These are phyloP conservation scores for Hyposoter dolosus DNA, from an alignment of 2,888 invertebrate genomes.

Conservation along the genomic window DNA sequence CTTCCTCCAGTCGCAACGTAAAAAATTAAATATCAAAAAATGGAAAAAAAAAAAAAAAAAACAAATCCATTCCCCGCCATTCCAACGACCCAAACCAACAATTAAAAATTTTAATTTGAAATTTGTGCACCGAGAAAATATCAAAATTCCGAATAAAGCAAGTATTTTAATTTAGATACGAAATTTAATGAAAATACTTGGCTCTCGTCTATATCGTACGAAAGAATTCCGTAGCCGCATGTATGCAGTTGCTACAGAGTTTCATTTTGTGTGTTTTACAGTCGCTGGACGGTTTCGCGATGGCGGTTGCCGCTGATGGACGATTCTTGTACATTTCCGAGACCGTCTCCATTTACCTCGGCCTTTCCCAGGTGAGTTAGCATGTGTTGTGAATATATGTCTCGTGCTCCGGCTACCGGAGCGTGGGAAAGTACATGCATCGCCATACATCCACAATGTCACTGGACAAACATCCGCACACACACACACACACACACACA, in stretches of 20 bases:
- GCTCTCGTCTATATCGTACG: neutral
- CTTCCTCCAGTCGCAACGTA: no score
- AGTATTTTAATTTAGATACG: neutral
- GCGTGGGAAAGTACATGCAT: slow-evolving; percentile 47
- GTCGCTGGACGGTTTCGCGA: slow-evolving; percentile 99
- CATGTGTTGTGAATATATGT: slow-evolving; percentile 64
- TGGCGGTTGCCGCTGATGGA: slow-evolving; percentile 97
- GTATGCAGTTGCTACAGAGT: slow-evolving; percentile 12
- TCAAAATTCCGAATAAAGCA: no score
- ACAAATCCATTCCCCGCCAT: no score
- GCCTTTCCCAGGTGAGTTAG: slow-evolving; percentile 97
- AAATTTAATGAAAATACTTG: neutral
- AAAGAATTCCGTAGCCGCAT: neutral
- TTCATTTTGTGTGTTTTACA: slow-evolving; percentile 85
- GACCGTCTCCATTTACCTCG: slow-evolving; percentile 99
- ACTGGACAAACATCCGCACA: neutral
- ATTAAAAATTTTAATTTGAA: no score
- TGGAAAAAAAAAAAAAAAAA: no score
- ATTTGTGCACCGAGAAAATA: no score
- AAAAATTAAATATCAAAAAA: no score
- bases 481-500: no score
- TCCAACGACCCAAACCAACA: no score
- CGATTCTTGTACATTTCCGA: slow-evolving; percentile 99
- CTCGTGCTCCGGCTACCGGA: slow-evolving; percentile 34
- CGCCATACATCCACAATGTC: neutral